Evolutionary conservation across 1,140 invertebrate species (phyloP).

Genomic region (Drosophila leontia): DNA sequence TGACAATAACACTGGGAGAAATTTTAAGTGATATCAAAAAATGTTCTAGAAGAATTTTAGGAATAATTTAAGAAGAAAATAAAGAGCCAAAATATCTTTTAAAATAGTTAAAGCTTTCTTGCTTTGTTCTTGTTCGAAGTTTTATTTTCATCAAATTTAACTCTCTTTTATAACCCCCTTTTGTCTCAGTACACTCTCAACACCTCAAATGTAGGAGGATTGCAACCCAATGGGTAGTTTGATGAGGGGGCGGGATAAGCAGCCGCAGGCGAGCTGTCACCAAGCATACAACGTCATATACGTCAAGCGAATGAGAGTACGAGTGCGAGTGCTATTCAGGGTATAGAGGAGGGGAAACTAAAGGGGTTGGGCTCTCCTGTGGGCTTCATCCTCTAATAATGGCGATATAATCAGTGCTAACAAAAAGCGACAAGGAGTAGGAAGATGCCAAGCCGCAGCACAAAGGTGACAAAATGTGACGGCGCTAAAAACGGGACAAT

Average conservation of each 20-base stretch:
- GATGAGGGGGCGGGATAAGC: background rate
- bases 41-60: too few species aligned
- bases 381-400: slow-evolving; percentile 49
- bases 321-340: background rate
- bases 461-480: slow-evolving; percentile 61
- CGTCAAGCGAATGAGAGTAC: slow-evolving; percentile 57
- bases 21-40: background rate
- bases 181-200: slow-evolving; percentile 9
- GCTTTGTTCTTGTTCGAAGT: too few species aligned
- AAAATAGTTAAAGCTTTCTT: too few species aligned
- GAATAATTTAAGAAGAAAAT: background rate
- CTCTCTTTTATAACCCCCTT: background rate
- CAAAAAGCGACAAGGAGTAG: slow-evolving; percentile 45
- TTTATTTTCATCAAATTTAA: background rate
- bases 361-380: background rate
- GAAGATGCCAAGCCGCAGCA: slow-evolving; percentile 30
- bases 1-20: slow-evolving; percentile 12
- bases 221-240: background rate
- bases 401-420: slow-evolving; percentile 55
- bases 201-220: slow-evolving; percentile 8
- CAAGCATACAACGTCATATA: slow-evolving; percentile 74
- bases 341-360: background rate
- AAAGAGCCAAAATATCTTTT: too few species aligned
- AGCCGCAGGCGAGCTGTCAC: slow-evolving; percentile 66
- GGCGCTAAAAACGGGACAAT: slow-evolving; percentile 51